These are phyloP conservation scores for Elymnias hypermnestra DNA, from an alignment of 1,140 invertebrate genomes.

Conservation along the genomic window DNA sequence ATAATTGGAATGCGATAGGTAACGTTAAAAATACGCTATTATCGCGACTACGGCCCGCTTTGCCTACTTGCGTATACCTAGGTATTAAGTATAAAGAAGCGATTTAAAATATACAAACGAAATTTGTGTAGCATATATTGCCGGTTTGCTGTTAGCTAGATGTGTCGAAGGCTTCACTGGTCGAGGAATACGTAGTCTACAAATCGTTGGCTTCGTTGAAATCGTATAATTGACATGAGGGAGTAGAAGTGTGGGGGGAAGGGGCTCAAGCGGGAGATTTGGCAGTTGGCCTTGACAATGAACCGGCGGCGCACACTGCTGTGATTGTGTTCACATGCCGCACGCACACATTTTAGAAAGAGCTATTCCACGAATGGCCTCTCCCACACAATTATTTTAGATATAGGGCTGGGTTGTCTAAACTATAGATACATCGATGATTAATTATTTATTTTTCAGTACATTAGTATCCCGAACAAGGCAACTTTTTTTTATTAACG, in stretches of 20 bases:
- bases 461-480: no score
- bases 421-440: not conserved
- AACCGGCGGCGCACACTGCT: constrained; percentile 57
- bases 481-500: no score
- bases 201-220: constrained; percentile 43
- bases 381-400: constrained; percentile 60
- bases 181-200: constrained; percentile 34
- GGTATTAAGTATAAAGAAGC: constrained; percentile 4
- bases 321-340: constrained; percentile 11
- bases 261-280: constrained; percentile 62
- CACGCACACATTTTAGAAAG: constrained; percentile 41
- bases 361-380: constrained; percentile 64
- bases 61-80: not conserved
- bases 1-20: constrained; percentile 14
- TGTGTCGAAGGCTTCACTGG: constrained; percentile 22
- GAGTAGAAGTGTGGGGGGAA: constrained; percentile 39
- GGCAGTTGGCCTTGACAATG: constrained; percentile 74
- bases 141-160: constrained; percentile 19
- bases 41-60: constrained; percentile 17
- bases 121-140: constrained; percentile 29
- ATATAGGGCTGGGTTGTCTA: constrained; percentile 27
- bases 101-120: constrained; percentile 1
- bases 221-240: constrained; percentile 53
- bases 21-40: constrained; percentile 40
- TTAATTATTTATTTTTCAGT: not conserved